These are phyloP conservation scores for Nipponacmea schrenckii DNA, from an alignment of 2,888 invertebrate genomes.

Conservation along the genomic window DNA sequence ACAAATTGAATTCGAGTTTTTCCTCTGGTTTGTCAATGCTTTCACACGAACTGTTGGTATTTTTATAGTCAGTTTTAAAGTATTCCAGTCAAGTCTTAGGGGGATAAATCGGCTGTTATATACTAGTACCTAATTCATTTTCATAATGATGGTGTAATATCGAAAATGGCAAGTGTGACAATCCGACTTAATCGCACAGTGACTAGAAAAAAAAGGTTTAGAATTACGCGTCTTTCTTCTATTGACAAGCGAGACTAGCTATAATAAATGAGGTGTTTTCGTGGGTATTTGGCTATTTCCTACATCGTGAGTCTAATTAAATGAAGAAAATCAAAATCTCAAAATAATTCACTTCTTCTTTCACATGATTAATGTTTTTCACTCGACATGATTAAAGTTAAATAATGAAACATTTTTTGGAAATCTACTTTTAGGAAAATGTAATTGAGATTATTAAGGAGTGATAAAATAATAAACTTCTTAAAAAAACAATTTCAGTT, in stretches of 20 bases:
- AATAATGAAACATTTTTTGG: too few species aligned
- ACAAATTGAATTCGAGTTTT: background rate
- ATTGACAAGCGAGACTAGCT: conserved; percentile 2
- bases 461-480: too few species aligned
- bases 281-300: conserved; percentile 7
- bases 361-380: too few species aligned
- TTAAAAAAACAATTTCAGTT: too few species aligned
- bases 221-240: background rate
- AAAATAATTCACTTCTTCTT: conserved; percentile 1
- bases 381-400: too few species aligned
- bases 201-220: background rate
- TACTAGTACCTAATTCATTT: background rate
- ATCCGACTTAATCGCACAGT: background rate
- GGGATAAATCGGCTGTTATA: background rate
- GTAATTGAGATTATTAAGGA: too few species aligned
- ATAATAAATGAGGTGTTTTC: conserved; percentile 7
- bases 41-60: background rate
- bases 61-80: too few species aligned
- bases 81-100: too few species aligned
- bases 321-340: conserved; percentile 8
- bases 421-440: too few species aligned
- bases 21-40: background rate
- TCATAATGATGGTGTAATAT: background rate
- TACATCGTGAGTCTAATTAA: conserved; percentile 7
- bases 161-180: background rate